Conservation (phyloP, 2,797 vertebrate genomes). For the Ctenosaura bakeri region DNA sequence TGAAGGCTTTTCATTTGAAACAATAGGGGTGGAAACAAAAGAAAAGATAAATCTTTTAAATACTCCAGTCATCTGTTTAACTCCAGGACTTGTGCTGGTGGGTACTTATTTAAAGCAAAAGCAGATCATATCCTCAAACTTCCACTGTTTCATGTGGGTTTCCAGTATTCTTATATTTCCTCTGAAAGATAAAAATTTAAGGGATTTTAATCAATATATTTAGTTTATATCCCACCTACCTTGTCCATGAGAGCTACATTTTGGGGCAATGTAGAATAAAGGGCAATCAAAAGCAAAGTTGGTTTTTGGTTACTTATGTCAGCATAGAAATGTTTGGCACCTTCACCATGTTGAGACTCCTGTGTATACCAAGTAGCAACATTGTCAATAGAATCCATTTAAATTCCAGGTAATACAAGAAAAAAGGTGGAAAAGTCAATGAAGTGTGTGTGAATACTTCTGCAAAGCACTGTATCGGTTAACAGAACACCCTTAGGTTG, state of each 20-base stretch:
- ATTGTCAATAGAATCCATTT: too few relatives aligned
- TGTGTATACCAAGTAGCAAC: too few relatives aligned
- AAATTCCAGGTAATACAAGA: too few relatives aligned
- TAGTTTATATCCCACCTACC: too few relatives aligned
- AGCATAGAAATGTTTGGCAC: too few relatives aligned
- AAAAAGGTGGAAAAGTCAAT: too few relatives aligned
- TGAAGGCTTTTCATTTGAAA: background rate
- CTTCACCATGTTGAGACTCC: too few relatives aligned
- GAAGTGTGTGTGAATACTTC: too few relatives aligned
- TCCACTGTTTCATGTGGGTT: background rate
- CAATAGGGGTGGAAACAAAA: background rate
- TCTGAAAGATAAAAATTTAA: background rate
- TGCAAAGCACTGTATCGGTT: too few relatives aligned
- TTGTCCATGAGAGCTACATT: background rate
- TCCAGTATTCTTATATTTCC: too few relatives aligned
- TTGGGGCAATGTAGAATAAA: background rate
- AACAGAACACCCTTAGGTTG: too few relatives aligned
- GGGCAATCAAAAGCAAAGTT: background rate
- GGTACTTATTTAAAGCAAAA: slow-evolving; percentile 6
- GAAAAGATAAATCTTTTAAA: slow-evolving; percentile 2
- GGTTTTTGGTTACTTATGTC: too few relatives aligned
- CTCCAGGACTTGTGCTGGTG: background rate
- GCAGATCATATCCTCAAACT: background rate
- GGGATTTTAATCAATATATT: background rate
- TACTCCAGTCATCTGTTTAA: background rate